Conservation (phyloP, 2,113 vertebrate species). For the Ceratotherium simum region DNA sequence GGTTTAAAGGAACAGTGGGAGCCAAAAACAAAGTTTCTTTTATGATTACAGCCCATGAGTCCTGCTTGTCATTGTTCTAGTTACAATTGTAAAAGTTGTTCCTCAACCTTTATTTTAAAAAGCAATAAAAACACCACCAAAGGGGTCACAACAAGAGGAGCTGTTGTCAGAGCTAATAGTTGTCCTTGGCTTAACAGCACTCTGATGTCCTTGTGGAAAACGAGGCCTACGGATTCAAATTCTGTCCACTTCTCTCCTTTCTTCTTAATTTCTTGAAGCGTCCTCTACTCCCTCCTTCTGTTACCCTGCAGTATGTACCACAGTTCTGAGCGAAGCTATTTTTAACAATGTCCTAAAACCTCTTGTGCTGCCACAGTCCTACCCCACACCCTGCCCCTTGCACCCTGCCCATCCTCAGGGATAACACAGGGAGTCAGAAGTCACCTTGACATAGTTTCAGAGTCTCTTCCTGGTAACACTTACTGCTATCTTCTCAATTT, state of each 20-base stretch:
- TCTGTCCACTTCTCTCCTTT: background rate
- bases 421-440: background rate
- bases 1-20: background rate
- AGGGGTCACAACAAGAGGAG: background rate
- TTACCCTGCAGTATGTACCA: background rate
- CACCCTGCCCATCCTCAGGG: background rate
- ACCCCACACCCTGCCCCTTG: background rate
- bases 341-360: background rate
- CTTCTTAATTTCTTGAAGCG: background rate
- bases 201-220: slow-evolving; percentile 1
- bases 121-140: slow-evolving; percentile 46
- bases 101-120: slow-evolving; percentile 14
- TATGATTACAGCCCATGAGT: background rate
- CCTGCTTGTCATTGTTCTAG: background rate
- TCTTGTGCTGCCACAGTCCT: background rate
- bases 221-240: background rate
- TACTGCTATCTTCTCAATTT: slow-evolving; percentile 20
- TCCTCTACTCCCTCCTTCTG: background rate
- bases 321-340: background rate
- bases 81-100: slow-evolving; percentile 37
- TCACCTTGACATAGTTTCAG: background rate
- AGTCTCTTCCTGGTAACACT: background rate
- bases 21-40: background rate
- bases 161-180: background rate
- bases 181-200: background rate